Base-by-base conservation (phyloP, 1,140 invertebrate species). In the Leptinotarsa undecemlineata region DNA sequence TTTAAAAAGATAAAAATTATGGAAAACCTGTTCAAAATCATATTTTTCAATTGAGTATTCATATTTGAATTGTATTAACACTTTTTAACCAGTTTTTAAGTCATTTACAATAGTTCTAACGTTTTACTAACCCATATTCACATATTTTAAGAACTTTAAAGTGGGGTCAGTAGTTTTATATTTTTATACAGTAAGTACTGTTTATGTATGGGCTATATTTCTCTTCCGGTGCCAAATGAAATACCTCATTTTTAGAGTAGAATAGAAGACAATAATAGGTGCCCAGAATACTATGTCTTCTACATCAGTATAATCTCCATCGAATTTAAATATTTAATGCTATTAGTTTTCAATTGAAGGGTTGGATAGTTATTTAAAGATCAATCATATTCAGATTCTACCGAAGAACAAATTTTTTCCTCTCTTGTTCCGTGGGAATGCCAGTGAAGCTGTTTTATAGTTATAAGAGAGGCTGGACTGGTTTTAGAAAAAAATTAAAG, bases 51-150 rank as follows among this genome's bases (percentile, higher is more conserved):
- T 57, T 57, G 15, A 57, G 6, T 57, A 15, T 57, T 15, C 17
- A 57, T 57, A 17, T 3, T 19, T 57, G 51, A 57, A 57, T 57
- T 57, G 51, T 19, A 57, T 57, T 57, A 57, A 57, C 51, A 57
- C n/a, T 42, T 57, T 57, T 57, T 57, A 57, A 57, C 51, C 51
- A 57, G 51, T 57, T 57, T 57, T 57, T 57, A 57, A 57, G n/a
- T 57, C 15, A 57, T 57, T 57, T 57, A 57, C 51, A 57, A 57
- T n/a, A 57, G 51, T 19, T 42, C 15, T 57, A 57, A 57, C 51
- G 15, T 57, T 57, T 19, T 57, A 57, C 51, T 57, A 57, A 57
- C 51, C 51, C 15, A 19, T 57, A 57, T 19, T 57, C 51, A 57
- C 17, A 57, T 57, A 57, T 57, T 57, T 57, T 57, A 17, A 5